phyloP scores from a whole-genome alignment of 2,888 invertebrate genomes.

The Notodonta ziczac region DNA sequence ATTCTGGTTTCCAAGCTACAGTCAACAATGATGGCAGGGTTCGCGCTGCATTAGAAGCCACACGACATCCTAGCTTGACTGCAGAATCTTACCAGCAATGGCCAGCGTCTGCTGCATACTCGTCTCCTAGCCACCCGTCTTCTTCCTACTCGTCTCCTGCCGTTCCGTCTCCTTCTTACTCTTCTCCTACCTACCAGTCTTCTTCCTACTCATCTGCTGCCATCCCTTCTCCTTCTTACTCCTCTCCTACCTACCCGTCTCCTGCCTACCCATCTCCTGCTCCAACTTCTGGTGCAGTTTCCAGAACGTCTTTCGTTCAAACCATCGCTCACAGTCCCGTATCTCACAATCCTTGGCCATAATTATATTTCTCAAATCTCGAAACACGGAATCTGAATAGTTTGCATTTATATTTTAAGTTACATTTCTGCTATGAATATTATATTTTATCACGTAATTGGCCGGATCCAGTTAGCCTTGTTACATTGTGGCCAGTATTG shows the following conservation, averaged over 20 bases:
- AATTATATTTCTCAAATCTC: conserved; percentile 21
- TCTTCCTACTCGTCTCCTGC: conserved; percentile 37
- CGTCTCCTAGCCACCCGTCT: conserved; percentile 27
- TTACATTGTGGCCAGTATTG: conserved; percentile 39
- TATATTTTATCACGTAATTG: conserved; percentile 54
- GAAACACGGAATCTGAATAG: conserved; percentile 29
- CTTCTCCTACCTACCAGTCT: conserved; percentile 20
- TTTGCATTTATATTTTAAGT: conserved; percentile 59
- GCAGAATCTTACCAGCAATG: conserved; percentile 25
- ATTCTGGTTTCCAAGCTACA: conserved; percentile 81
- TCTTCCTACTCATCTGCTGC: conserved; percentile 36
- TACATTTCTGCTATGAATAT: conserved; percentile 28
- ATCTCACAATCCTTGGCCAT: conserved; percentile 54
- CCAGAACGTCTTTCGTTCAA: conserved; percentile 64
- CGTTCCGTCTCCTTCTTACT: conserved; percentile 33
- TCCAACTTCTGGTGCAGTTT: conserved; percentile 55
- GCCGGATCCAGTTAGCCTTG: conserved; percentile 59
- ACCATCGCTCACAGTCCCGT: conserved; percentile 52
- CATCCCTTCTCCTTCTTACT: conserved; percentile 33
- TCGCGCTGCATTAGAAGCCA: conserved; percentile 17
- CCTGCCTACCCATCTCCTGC: conserved; percentile 40
- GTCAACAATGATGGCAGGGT: conserved; percentile 68
- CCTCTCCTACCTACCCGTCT: conserved; percentile 31
- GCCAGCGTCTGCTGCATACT: conserved; percentile 28
- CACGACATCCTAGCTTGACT: conserved; percentile 14